Conservation (phyloP, 1,140 invertebrate species). For the Coelopa frigida region DNA sequence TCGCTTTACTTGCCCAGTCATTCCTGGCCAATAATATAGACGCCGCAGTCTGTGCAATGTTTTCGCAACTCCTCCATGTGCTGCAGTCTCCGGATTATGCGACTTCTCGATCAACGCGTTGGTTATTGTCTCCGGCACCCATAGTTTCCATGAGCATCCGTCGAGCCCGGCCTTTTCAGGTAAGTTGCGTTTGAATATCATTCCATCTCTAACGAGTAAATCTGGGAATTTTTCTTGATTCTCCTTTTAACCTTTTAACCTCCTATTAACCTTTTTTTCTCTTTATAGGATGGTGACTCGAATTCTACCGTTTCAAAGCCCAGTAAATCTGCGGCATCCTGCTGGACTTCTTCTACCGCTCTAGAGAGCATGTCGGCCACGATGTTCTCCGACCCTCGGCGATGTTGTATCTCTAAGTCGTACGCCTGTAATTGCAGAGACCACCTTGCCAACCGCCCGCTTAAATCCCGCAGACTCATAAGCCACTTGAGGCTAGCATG, state of each 20-base stretch:
- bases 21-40: conserved; percentile 10
- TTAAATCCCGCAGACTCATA: conserved; percentile 14
- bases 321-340: not conserved
- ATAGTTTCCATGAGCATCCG: conserved; percentile 1
- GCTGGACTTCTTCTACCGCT: conserved; percentile 1
- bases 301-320: not conserved
- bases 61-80: conserved; percentile 7
- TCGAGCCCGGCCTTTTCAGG: not conserved
- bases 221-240: conserved; percentile 3
- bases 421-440: too few relatives aligned
- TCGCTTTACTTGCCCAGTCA: not conserved
- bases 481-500: conserved; percentile 4
- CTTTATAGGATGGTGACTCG: too few relatives aligned
- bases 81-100: conserved; percentile 17
- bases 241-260: not conserved
- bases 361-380: conserved; percentile 28
- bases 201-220: not conserved
- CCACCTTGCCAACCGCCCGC: too few relatives aligned
- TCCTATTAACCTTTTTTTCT: not conserved
- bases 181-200: not conserved
- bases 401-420: too few relatives aligned
- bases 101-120: not conserved
- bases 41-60: not conserved
- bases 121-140: not conserved
- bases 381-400: conserved; percentile 26